Evolutionary conservation across 1,140 invertebrate genomes (phyloP).

Genomic region (Drosophila kikkawai): DNA sequence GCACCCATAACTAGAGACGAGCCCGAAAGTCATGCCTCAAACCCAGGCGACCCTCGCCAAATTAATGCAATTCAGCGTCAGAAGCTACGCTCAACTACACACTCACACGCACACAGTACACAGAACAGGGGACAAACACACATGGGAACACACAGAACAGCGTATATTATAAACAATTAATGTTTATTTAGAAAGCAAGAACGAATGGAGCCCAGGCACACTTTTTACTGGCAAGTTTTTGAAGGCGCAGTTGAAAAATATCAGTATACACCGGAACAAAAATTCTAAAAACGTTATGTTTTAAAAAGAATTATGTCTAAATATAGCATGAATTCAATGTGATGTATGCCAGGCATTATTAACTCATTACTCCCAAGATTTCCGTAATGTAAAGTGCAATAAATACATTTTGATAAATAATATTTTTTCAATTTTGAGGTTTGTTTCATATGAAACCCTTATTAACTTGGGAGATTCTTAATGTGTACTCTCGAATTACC

Average conservation of each 20-base stretch:
- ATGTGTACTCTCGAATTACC: slow-evolving; percentile 15
- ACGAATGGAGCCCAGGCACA: slow-evolving; percentile 52
- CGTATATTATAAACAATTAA: slow-evolving; percentile 76
- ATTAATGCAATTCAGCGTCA: slow-evolving; percentile 75
- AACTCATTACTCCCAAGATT: background rate
- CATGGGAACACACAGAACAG: slow-evolving; percentile 16
- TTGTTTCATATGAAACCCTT: background rate
- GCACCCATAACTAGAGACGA: slow-evolving; percentile 30
- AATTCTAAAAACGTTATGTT: background rate
- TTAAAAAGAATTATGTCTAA: background rate
- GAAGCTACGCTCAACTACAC: slow-evolving; percentile 54
- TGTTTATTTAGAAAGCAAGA: slow-evolving; percentile 77
- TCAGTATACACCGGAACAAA: slow-evolving; percentile 6
- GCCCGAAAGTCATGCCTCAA: slow-evolving; percentile 35
- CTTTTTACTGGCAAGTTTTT: slow-evolving; percentile 68
- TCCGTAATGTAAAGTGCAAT: background rate
- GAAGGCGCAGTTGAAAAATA: slow-evolving; percentile 61
- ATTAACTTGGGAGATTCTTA: background rate
- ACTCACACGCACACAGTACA: slow-evolving; percentile 9
- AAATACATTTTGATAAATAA: background rate
- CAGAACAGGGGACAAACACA: background rate
- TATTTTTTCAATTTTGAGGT: background rate
- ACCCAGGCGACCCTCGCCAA: slow-evolving; percentile 62
- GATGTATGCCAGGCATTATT: background rate
- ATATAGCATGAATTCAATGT: background rate